phyloP scores from a whole-genome alignment of 2,888 invertebrate genomes.

The Acleris cristana region DNA sequence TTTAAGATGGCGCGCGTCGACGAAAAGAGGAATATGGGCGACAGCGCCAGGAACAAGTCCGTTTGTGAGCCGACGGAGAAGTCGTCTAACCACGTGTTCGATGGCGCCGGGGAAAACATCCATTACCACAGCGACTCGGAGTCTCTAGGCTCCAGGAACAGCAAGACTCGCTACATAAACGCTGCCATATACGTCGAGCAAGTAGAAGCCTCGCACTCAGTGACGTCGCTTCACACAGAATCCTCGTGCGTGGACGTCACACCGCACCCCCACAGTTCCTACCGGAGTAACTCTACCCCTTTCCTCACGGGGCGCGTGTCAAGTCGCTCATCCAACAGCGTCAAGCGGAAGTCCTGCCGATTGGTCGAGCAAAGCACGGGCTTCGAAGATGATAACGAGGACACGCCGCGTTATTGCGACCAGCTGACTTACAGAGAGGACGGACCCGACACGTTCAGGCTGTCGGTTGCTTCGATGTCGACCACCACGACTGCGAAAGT shows the following conservation, averaged over 20 bases:
- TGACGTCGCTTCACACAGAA: slow-evolving; percentile 68
- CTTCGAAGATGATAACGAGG: slow-evolving; percentile 47
- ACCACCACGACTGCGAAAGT: slow-evolving; percentile 76
- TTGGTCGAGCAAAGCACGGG: slow-evolving; percentile 47
- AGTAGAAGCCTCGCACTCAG: slow-evolving; percentile 70
- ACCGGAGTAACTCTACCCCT: slow-evolving; percentile 75
- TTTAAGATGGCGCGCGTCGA: slow-evolving; percentile 62
- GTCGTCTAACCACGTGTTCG: slow-evolving; percentile 70
- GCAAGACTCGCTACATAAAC: slow-evolving; percentile 83
- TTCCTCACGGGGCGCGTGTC: slow-evolving; percentile 69
- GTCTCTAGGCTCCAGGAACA: slow-evolving; percentile 66
- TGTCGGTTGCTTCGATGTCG: slow-evolving; percentile 73
- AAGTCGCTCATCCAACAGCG: slow-evolving; percentile 62
- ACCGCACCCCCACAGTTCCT: slow-evolving; percentile 74
- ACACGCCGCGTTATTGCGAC: slow-evolving; percentile 57
- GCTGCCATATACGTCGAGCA: slow-evolving; percentile 85
- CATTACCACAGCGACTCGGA: slow-evolving; percentile 76
- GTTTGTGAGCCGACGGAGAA: slow-evolving; percentile 51
- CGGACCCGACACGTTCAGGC: slow-evolving; percentile 71
- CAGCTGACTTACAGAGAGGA: slow-evolving; percentile 70
- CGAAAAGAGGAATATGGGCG: slow-evolving; percentile 67
- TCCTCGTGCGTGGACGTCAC: slow-evolving; percentile 64
- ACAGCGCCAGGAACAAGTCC: slow-evolving; percentile 61
- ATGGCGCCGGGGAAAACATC: slow-evolving; percentile 74
- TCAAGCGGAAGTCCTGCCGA: slow-evolving; percentile 72